Conservation (phyloP, 1,140 invertebrate species). For the Plectrocnemia conspersa region DNA sequence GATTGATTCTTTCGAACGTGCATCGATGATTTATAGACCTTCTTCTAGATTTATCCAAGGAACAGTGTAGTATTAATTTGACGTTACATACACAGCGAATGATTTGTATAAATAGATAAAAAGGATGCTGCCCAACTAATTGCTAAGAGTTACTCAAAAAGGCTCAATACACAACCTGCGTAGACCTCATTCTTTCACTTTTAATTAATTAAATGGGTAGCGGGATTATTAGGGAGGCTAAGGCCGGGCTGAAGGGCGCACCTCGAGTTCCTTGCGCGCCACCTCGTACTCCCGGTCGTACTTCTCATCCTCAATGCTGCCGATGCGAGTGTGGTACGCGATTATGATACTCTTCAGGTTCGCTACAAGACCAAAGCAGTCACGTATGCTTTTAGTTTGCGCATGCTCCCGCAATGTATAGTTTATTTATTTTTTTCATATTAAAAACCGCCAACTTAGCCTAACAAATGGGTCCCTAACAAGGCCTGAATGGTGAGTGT, state of each 20-base stretch:
- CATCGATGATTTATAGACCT: too few species aligned
- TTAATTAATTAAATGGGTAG: conserved; percentile 31
- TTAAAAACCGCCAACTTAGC: conserved; percentile 17
- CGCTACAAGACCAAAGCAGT: conserved; percentile 58
- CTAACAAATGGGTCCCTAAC: conserved; percentile 11
- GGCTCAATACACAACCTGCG: conserved; percentile 36
- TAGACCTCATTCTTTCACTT: conserved; percentile 29
- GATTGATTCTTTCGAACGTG: too few species aligned
- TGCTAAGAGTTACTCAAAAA: conserved; percentile 33
- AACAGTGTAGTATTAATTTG: conserved; percentile 23
- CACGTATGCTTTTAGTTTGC: conserved; percentile 43
- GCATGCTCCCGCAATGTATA: conserved; percentile 32
- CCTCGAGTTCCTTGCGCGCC: conserved; percentile 86
- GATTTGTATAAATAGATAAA: conserved; percentile 14
- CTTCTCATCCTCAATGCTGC: conserved; percentile 85
- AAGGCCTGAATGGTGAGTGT: conserved; percentile 15
- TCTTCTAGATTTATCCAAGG: conserved; percentile 6
- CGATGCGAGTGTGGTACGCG: conserved; percentile 82
- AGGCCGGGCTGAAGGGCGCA: conserved; percentile 47
- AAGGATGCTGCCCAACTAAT: conserved; percentile 20
- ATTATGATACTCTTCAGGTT: conserved; percentile 79
- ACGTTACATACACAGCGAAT: conserved; percentile 34
- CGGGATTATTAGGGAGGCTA: conserved; percentile 26
- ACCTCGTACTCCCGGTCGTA: conserved; percentile 96
- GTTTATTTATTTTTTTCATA: too few species aligned